A percentile compares a stretch with the other conserved stretches of the same genome.
phyloP scores from a whole-genome alignment of 2,113 vertebrate genomes.

The Amphiprion percula region DNA sequence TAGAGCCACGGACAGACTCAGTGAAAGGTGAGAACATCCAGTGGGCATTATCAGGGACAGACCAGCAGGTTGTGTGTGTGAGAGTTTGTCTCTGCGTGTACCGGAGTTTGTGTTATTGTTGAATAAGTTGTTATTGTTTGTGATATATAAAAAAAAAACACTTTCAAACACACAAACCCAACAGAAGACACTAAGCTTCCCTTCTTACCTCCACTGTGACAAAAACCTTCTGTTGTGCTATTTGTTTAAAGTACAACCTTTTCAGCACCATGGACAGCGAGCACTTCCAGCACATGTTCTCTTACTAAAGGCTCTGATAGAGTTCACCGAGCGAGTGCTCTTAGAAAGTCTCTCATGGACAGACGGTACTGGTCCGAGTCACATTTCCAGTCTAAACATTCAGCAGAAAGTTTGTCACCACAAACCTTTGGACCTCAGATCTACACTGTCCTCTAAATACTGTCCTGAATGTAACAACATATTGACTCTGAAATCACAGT shows the following conservation, averaged over 20 bases:
- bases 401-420: too few species aligned
- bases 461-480: too few species aligned
- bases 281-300: background rate
- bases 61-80: slow-evolving; percentile 46
- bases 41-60: slow-evolving; percentile 67
- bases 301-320: background rate
- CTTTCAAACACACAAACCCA: background rate
- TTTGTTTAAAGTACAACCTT: background rate
- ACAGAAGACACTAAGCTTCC: background rate
- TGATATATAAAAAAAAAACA: slow-evolving; percentile 11
- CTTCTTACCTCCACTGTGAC: background rate
- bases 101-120: slow-evolving; percentile 14
- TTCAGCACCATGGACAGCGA: slow-evolving; percentile 70
- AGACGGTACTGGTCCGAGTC: background rate
- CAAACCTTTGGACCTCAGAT: background rate
- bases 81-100: background rate
- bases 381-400: background rate
- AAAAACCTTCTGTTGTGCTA: background rate
- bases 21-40: slow-evolving; percentile 78
- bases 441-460: background rate
- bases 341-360: background rate
- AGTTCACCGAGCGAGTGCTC: too few species aligned
- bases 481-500: too few species aligned
- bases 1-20: slow-evolving; percentile 64
- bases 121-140: slow-evolving; percentile 8